These are phyloP conservation scores for Choreutis nemorana DNA, from an alignment of 2,888 invertebrate genomes.

Conservation along the genomic window DNA sequence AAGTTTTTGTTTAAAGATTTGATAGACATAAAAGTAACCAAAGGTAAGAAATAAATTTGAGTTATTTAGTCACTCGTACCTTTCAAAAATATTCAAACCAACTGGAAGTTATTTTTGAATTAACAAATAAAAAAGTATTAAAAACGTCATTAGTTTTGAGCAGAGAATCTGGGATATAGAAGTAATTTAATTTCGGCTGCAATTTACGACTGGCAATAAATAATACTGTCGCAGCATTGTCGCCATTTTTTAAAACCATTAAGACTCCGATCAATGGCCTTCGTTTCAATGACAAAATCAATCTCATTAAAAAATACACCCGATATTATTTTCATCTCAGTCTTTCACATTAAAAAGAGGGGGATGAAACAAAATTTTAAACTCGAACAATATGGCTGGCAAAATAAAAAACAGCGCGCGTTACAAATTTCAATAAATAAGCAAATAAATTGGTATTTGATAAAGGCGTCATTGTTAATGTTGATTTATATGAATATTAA, in stretches of 20 bases:
- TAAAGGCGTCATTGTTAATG: constrained; percentile 48
- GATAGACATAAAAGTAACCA: no score
- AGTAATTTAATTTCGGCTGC: constrained; percentile 54
- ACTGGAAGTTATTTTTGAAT: neutral
- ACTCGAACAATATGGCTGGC: constrained; percentile 22
- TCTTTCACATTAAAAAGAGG: constrained; percentile 20
- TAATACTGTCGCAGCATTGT: constrained; percentile 50
- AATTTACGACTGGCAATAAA: constrained; percentile 60
- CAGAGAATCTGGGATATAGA: constrained; percentile 42
- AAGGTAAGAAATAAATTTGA: no score
- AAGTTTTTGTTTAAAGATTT: no score
- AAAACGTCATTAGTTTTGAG: constrained; percentile 29
- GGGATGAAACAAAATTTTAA: constrained; percentile 25
- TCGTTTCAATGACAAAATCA: constrained; percentile 45
- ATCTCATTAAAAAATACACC: constrained; percentile 32
- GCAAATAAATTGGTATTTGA: constrained; percentile 59
- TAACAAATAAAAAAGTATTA: constrained; percentile 1
- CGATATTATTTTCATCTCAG: constrained; percentile 25
- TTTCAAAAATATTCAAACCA: no score
- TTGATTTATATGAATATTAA: constrained; percentile 67
- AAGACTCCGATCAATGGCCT: constrained; percentile 59
- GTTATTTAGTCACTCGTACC: no score
- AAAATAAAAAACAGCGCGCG: constrained; percentile 38
- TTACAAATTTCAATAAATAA: constrained; percentile 63
- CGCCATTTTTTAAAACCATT: constrained; percentile 60